Evolutionary conservation across 2,797 vertebrate genomes (phyloP).

Genomic region (Epinephelus malabaricus): DNA sequence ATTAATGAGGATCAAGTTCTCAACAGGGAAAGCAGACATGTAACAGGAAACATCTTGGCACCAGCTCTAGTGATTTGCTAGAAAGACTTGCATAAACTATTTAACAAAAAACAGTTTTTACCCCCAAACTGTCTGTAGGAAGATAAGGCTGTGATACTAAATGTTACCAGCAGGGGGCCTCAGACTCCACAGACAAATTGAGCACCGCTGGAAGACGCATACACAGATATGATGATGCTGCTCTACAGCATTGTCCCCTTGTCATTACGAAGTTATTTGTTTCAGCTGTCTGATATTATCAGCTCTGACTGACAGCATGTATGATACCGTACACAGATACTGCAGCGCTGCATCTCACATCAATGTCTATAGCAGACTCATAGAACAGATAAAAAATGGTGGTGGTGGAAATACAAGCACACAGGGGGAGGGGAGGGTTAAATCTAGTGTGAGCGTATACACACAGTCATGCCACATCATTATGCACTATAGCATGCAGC

Average conservation of each 20-base stretch:
- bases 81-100: not conserved
- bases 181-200: slow-evolving; percentile 50
- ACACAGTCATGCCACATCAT: not conserved
- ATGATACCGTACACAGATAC: not conserved
- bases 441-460: not conserved
- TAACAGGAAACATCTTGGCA: not conserved
- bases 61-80: not conserved
- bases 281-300: slow-evolving; percentile 9
- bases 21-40: not conserved
- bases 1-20: not conserved
- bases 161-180: slow-evolving; percentile 66
- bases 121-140: not conserved
- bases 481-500: not conserved
- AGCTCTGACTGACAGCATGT: slow-evolving; percentile 7
- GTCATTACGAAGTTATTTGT: slow-evolving; percentile 4
- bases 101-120: not conserved
- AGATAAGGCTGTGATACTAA: slow-evolving; percentile 18
- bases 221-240: slow-evolving; percentile 1
- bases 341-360: not conserved
- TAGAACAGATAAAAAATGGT: not conserved
- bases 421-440: not conserved
- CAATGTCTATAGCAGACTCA: not conserved
- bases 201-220: not conserved
- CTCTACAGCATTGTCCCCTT: not conserved
- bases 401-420: not conserved